Percentiles rank a stretch among this genome's conserved stretches.
These are phyloP conservation scores for Gymnothorax javanicus DNA, from an alignment of 2,797 vertebrate species.

Conservation along the genomic window DNA sequence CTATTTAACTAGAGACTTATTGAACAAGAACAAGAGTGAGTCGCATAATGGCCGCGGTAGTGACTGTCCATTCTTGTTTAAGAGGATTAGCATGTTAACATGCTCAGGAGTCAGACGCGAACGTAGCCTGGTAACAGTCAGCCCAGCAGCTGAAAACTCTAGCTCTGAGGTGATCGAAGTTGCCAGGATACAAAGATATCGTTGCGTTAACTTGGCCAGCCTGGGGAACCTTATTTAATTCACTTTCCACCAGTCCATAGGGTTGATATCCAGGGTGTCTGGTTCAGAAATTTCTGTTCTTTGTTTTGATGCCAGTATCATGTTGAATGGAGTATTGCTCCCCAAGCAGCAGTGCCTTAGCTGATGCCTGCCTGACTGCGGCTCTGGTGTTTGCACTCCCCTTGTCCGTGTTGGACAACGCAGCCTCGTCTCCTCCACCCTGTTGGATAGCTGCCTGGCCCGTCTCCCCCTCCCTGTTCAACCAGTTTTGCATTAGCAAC, in stretches of 20 bases:
- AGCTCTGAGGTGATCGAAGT: conserved; percentile 34
- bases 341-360: conserved; percentile 64
- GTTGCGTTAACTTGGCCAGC: conserved; percentile 42
- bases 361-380: conserved; percentile 43
- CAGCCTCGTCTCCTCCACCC: conserved; percentile 56
- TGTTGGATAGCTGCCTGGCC: conserved; percentile 19
- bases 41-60: no score
- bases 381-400: background rate
- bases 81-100: conserved; percentile 64
- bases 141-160: conserved; percentile 51
- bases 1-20: no score
- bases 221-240: conserved; percentile 62
- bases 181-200: conserved; percentile 49
- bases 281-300: conserved; percentile 42
- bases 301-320: conserved; percentile 57
- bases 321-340: conserved; percentile 62
- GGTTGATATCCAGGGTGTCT: background rate
- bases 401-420: background rate
- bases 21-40: no score
- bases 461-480: conserved; percentile 40
- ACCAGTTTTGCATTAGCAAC: conserved; percentile 64
- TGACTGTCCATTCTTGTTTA: conserved; percentile 43
- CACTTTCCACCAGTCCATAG: conserved; percentile 49
- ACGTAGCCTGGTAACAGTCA: conserved; percentile 51
- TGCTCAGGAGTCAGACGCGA: conserved; percentile 51